Percentiles rank a stretch among this genome's conserved stretches.
These are phyloP conservation scores for Melanargia galathea DNA, from an alignment of 2,888 invertebrate genomes.

Conservation along the genomic window DNA sequence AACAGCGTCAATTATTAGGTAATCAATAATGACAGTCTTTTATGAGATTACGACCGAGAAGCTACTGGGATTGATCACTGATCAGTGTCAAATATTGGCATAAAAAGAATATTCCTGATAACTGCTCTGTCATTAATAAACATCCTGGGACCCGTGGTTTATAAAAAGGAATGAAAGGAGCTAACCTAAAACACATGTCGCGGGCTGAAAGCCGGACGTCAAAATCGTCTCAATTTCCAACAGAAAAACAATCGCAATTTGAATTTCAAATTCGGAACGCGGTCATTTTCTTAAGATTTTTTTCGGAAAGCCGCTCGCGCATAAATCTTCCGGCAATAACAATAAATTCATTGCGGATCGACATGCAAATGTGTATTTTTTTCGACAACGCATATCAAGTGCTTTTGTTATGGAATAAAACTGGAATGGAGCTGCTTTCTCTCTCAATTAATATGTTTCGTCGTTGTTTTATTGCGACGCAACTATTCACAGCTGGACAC, in stretches of 20 bases:
- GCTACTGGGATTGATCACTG: not conserved
- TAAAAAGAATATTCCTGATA: not conserved
- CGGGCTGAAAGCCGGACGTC: conserved; percentile 65
- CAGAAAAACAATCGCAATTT: conserved; percentile 76
- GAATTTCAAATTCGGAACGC: conserved; percentile 75
- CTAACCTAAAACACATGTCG: conserved; percentile 57
- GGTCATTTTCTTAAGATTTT: conserved; percentile 75
- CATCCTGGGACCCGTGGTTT: conserved; percentile 10
- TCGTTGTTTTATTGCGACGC: too few species aligned
- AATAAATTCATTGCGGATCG: conserved; percentile 82
- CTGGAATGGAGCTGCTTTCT: conserved; percentile 48
- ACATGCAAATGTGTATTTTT: conserved; percentile 80
- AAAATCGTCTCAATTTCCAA: conserved; percentile 79
- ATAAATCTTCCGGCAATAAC: conserved; percentile 80
- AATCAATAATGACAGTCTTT: too few species aligned
- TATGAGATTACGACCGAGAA: not conserved
- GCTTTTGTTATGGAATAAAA: conserved; percentile 58
- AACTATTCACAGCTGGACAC: too few species aligned
- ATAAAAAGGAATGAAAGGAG: conserved; percentile 30
- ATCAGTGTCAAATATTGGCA: not conserved
- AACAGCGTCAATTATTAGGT: too few species aligned
- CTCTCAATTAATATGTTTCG: not conserved
- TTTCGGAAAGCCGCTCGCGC: conserved; percentile 70
- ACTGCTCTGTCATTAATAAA: not conserved
- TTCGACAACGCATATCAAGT: conserved; percentile 66